These are phyloP conservation scores for Hypomecis atomaria DNA, from an alignment of 2,888 invertebrate species.

Conservation along the genomic window DNA sequence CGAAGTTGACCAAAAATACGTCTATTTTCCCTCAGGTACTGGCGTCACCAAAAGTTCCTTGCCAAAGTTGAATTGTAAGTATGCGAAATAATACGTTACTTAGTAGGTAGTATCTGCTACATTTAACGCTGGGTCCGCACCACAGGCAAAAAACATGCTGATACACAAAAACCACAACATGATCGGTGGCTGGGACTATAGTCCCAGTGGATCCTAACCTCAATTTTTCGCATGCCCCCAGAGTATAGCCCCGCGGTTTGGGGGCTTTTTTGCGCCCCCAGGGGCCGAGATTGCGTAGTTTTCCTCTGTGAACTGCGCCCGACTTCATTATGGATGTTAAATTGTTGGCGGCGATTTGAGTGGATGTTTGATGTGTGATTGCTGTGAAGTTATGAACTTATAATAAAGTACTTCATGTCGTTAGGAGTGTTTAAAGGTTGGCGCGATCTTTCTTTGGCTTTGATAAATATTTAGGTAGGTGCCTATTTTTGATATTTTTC, in stretches of 20 bases:
- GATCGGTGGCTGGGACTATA: neutral
- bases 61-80: too few species aligned
- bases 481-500: too few species aligned
- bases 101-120: too few species aligned
- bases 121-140: too few species aligned
- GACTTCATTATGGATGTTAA: conserved; percentile 74
- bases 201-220: conserved; percentile 2
- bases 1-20: too few species aligned
- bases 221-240: conserved; percentile 10
- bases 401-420: conserved; percentile 5
- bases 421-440: neutral
- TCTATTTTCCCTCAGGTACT: too few species aligned
- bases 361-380: conserved; percentile 41
- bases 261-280: conserved; percentile 68
- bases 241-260: conserved; percentile 34
- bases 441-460: neutral
- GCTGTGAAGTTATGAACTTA: conserved; percentile 6
- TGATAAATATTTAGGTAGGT: too few species aligned
- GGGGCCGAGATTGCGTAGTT: conserved; percentile 74
- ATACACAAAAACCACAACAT: too few species aligned
- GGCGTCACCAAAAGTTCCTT: too few species aligned
- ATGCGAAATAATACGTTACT: too few species aligned
- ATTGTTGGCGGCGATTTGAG: conserved; percentile 65
- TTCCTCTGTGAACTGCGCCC: conserved; percentile 56
- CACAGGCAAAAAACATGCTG: too few species aligned